A percentile compares a stretch with the other conserved stretches of the same genome.
Conservation (phyloP, 2,888 invertebrate species). For the Eilema caniola region DNA sequence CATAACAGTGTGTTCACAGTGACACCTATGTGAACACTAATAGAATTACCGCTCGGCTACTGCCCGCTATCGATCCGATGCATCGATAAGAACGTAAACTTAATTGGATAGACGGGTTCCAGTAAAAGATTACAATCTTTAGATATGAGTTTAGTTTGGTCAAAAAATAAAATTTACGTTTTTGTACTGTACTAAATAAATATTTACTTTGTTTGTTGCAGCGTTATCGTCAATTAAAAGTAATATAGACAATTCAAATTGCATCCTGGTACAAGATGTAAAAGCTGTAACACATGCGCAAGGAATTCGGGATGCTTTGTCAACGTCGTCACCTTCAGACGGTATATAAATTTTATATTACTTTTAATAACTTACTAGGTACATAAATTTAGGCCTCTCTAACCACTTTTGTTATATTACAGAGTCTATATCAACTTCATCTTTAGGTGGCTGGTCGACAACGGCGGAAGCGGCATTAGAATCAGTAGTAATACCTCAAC, state of each 20-base stretch:
- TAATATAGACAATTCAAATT: slow-evolving; percentile 95
- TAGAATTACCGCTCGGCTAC: slow-evolving; percentile 75
- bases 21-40: slow-evolving; percentile 69
- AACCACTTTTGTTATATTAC: slow-evolving; percentile 53
- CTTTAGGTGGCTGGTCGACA: slow-evolving; percentile 82
- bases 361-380: not conserved
- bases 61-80: slow-evolving; percentile 70
- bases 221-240: slow-evolving; percentile 96
- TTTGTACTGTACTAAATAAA: slow-evolving; percentile 21
- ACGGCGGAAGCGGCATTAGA: slow-evolving; percentile 86
- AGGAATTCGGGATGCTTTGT: slow-evolving; percentile 91
- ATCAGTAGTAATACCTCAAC: slow-evolving; percentile 88
- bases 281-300: slow-evolving; percentile 96
- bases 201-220: slow-evolving; percentile 83
- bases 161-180: slow-evolving; percentile 26
- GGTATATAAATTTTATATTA: slow-evolving; percentile 61
- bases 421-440: slow-evolving; percentile 89
- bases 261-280: slow-evolving; percentile 95
- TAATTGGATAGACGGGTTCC: slow-evolving; percentile 72
- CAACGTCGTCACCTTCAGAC: slow-evolving; percentile 83
- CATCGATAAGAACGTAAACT: slow-evolving; percentile 73
- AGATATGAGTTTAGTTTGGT: slow-evolving; percentile 53
- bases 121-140: slow-evolving; percentile 64
- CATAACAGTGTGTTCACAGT: slow-evolving; percentile 62
- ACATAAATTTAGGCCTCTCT: not conserved